Percentiles rank a stretch among this genome's conserved stretches.
phyloP scores from a whole-genome alignment of 1,140 invertebrate species.

The Eciton burchellii region DNA sequence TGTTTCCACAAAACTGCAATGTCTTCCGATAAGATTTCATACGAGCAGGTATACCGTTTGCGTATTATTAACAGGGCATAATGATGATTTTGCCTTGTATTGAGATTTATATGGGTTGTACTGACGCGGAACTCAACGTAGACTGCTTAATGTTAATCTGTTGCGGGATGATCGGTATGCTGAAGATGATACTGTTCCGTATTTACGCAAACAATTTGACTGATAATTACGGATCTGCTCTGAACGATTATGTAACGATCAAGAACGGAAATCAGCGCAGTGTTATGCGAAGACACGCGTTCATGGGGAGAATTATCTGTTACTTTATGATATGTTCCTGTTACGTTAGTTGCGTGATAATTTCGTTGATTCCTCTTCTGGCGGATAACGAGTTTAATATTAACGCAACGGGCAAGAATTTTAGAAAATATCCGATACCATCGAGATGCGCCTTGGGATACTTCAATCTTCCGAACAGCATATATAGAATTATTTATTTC shows the following conservation, averaged over 20 bases:
- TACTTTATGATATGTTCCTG: not conserved
- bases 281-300: conserved; percentile 30
- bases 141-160: not conserved
- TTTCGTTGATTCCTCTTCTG: not conserved
- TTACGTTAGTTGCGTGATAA: not conserved
- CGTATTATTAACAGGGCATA: not conserved
- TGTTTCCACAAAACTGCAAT: too few species aligned
- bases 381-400: not conserved
- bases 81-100: not conserved
- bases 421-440: conserved; percentile 28
- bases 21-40: too few species aligned
- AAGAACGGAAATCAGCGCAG: not conserved
- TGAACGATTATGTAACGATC: conserved; percentile 12
- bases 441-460: not conserved
- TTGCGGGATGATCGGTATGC: not conserved
- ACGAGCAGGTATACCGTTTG: not conserved
- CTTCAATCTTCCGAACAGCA: not conserved
- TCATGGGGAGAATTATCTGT: not conserved
- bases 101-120: conserved; percentile 48
- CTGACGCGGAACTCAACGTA: conserved; percentile 16
- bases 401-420: conserved; percentile 4
- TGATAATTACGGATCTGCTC: not conserved
- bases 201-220: not conserved
- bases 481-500: not conserved
- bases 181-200: not conserved